phyloP scores from a whole-genome alignment of 2,797 vertebrate species.

The Myiothlypis coronata region DNA sequence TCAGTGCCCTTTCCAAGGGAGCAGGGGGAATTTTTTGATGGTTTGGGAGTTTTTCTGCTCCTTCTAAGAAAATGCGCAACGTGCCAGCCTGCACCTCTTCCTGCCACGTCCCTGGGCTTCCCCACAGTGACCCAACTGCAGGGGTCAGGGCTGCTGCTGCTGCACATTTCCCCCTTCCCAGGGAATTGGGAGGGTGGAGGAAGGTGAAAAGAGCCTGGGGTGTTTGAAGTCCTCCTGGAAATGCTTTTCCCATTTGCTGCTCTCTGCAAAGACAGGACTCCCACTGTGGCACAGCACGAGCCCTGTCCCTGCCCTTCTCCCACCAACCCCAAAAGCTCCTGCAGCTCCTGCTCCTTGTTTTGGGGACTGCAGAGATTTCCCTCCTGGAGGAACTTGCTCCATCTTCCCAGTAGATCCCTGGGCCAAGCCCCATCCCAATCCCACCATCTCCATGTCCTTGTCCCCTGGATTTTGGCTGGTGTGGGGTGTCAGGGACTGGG shows the following conservation, averaged over 20 bases:
- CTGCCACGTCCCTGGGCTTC: rapidly evolving
- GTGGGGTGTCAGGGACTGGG: not conserved
- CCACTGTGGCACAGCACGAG: rapidly evolving
- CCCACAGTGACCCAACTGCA: not conserved
- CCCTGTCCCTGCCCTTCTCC: not conserved
- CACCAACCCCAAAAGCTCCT: not conserved
- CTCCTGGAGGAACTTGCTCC: not conserved
- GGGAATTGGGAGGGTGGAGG: not conserved
- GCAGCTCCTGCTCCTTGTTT: not conserved
- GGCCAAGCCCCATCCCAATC: rapidly evolving
- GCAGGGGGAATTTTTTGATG: not conserved
- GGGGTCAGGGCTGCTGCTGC: not conserved
- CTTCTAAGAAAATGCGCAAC: not conserved
- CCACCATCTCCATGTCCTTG: not conserved
- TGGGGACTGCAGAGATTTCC: not conserved
- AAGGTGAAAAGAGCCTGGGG: not conserved
- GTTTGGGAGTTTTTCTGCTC: not conserved
- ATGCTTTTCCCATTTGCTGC: not conserved
- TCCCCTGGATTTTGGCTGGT: not conserved
- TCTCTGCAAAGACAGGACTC: rapidly evolving
- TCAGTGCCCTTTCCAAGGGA: not conserved
- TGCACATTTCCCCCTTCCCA: not conserved
- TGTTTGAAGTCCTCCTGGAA: not conserved
- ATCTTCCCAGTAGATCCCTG: not conserved
- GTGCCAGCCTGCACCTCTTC: not conserved